Conservation (phyloP, 2,797 vertebrate species). For the Smutsia gigantea region DNA sequence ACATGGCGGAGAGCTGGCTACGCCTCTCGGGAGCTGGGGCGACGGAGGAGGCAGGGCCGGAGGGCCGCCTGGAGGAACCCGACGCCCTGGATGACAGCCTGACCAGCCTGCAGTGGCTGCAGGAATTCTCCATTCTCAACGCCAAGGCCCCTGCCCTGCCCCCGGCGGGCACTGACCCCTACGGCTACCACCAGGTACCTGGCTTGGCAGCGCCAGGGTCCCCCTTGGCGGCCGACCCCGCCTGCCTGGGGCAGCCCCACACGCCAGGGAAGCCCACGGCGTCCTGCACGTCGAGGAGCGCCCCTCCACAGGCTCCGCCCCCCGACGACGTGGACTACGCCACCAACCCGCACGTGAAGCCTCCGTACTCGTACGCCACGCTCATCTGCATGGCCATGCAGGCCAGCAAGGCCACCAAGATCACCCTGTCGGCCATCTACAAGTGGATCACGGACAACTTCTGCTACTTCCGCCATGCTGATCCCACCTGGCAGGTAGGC, state of each 20-base stretch:
- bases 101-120: conserved; percentile 98
- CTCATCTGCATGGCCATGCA: conserved; percentile 99
- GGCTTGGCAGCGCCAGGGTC: conserved; percentile 92
- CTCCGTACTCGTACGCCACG: conserved; percentile 96
- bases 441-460: conserved; percentile 99
- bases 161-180: conserved; percentile 86
- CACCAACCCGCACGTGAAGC: conserved; percentile 93
- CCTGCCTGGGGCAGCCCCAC: conserved; percentile 92
- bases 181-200: conserved; percentile 84
- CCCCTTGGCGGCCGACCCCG: conserved; percentile 94
- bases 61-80: conserved; percentile 75
- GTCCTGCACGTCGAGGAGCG: conserved; percentile 90
- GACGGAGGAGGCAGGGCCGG: conserved; percentile 73
- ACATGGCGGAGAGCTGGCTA: conserved; percentile 86
- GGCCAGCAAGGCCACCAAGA: conserved; percentile 94
- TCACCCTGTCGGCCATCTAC: conserved; percentile 97
- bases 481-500: conserved; percentile 97
- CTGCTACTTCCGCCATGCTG: conserved; percentile 97
- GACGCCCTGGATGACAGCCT: conserved; percentile 95
- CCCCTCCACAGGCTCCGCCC: conserved; percentile 90
- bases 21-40: conserved; percentile 71
- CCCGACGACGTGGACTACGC: conserved; percentile 95
- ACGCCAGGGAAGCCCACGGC: conserved; percentile 94
- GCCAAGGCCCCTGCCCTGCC: conserved; percentile 85
- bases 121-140: conserved; percentile 95